A percentile compares a stretch with the other conserved stretches of the same genome.
phyloP scores from a whole-genome alignment of 2,888 invertebrate species.

The Gibbula magus region DNA sequence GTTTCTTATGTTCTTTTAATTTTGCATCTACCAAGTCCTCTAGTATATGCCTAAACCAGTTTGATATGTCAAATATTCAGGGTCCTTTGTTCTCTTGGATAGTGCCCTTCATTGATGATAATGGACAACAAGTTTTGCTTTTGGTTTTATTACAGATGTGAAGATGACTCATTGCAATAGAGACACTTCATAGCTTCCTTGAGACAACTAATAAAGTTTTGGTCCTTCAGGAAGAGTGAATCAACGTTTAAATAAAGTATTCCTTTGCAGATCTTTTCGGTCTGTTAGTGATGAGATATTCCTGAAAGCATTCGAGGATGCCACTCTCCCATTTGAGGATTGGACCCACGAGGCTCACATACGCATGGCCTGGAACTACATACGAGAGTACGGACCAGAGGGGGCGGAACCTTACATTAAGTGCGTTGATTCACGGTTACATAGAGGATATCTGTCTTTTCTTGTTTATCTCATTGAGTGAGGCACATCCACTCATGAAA shows the following conservation, averaged over 20 bases:
- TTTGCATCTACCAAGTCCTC: too few relatives aligned
- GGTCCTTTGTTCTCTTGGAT: background rate
- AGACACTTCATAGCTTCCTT: too few relatives aligned
- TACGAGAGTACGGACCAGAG: conserved; percentile 66
- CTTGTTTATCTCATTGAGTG: too few relatives aligned
- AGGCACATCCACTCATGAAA: too few relatives aligned
- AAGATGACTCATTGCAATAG: too few relatives aligned
- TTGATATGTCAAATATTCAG: background rate
- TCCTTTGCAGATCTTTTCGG: conserved; percentile 62
- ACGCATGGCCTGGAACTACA: conserved; percentile 74
- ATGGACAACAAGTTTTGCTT: background rate
- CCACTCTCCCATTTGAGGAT: conserved; percentile 70
- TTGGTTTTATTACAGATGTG: too few relatives aligned
- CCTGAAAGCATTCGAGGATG: conserved; percentile 72
- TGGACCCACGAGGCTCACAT: conserved; percentile 74
- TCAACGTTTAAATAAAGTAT: background rate
- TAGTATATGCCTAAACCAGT: too few relatives aligned
- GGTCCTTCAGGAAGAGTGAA: too few relatives aligned
- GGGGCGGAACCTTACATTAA: conserved; percentile 66
- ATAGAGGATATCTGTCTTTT: too few relatives aligned
- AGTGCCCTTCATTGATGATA: background rate
- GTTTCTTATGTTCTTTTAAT: too few relatives aligned
- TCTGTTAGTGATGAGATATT: conserved; percentile 73
- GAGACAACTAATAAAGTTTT: too few relatives aligned
- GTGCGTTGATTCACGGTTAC: background rate